Conservation (phyloP, 2,797 vertebrate genomes). For the Pipistrellus kuhlii region DNA sequence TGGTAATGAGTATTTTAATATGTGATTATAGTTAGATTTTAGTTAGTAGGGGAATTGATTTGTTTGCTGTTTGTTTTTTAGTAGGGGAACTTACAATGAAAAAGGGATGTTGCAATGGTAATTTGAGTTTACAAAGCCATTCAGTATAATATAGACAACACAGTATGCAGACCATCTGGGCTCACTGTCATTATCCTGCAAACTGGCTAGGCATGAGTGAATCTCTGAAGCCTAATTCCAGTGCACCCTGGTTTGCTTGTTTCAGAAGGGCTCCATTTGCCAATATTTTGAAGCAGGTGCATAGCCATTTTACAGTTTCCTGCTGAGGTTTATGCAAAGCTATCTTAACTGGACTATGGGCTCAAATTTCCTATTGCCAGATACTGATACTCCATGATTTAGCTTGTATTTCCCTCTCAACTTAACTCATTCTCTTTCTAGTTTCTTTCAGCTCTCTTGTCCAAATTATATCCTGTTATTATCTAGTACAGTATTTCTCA, state of each 20-base stretch:
- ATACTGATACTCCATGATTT: slow-evolving; percentile 33
- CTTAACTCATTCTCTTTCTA: slow-evolving; percentile 41
- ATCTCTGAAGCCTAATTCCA: slow-evolving; percentile 62
- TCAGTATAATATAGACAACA: background rate
- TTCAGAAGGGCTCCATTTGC: slow-evolving; percentile 56
- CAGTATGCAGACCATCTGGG: slow-evolving; percentile 60
- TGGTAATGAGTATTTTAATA: slow-evolving; percentile 32
- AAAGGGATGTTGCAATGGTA: slow-evolving; percentile 28
- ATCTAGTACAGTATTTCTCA: slow-evolving; percentile 2
- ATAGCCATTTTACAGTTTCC: slow-evolving; percentile 57
- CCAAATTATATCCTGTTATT: slow-evolving; percentile 11
- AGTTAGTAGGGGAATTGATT: background rate
- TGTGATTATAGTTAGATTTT: slow-evolving; percentile 53
- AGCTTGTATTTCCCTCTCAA: slow-evolving; percentile 7
- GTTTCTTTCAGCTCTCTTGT: background rate
- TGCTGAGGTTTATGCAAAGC: slow-evolving; percentile 63
- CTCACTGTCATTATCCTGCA: slow-evolving; percentile 36
- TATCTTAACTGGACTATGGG: slow-evolving; percentile 52
- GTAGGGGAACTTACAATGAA: background rate
- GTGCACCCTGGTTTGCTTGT: slow-evolving; percentile 16
- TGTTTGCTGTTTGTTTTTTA: background rate
- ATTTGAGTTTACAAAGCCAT: slow-evolving; percentile 52
- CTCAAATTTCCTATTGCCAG: slow-evolving; percentile 18
- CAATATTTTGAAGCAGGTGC: slow-evolving; percentile 60
- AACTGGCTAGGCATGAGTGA: slow-evolving; percentile 43